Base-by-base conservation (phyloP, 1,140 invertebrate genomes). In the Aplysia californica region DNA sequence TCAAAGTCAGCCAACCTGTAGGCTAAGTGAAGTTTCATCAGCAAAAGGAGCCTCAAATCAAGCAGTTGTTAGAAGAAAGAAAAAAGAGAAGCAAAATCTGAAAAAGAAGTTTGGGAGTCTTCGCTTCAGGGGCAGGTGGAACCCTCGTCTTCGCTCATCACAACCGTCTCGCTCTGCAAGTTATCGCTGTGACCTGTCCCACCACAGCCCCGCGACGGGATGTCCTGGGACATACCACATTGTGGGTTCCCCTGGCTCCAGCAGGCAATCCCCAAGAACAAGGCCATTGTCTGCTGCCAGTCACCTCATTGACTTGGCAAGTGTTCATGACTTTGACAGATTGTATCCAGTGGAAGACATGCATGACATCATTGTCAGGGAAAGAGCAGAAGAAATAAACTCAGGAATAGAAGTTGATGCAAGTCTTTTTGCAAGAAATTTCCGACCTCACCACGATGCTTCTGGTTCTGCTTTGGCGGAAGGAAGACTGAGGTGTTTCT, bases 351-450 rank as follows among this genome's bases (percentile, higher is more conserved):
- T 92, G 83, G 92, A 93, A 81, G 94, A 95, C 87, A 93, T 93
- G 83, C 94, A 95, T 87, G 94, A 94, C 88, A 89, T 92, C 72
- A 93, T 93, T 26, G 91, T 93, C 70, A 88, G 92, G 61, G 93
- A 94, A 84, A 88, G 94, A 80, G 94, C 94, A 1, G 90, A 92
- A 75, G 94, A 95, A 90, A 95, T 95, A 87, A 93, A 93, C 77
- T 93, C 94, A 87, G 94, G 94, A 0, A 92, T 95, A 0, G 94
- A 95, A 55, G 80, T 87, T 20, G 65, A 72, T 66, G 20, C 35
- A 65, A 26, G 29, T 36, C n/a, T 26, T 5, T 44, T 58, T 66
- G 33, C 31, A 18, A 20, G 44, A 33, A 15, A 23, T 2, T 33
- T 33, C 15, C 36, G 38, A n/a, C 41, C 38, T 23, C 5, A 3